Conservation (phyloP, 2,888 invertebrate species). For the Epistrophella euchroma region DNA sequence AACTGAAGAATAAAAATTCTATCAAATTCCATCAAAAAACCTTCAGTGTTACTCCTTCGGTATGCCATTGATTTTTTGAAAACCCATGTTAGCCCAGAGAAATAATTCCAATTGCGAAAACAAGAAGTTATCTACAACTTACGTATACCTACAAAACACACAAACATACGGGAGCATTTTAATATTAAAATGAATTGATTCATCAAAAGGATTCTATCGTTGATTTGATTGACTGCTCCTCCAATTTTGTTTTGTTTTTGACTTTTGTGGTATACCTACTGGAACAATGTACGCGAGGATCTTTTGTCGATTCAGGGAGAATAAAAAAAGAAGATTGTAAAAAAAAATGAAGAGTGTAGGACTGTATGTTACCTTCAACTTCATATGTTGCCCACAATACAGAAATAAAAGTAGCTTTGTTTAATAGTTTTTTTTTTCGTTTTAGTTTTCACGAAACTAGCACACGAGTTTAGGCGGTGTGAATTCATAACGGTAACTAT, state of each 20-base stretch:
- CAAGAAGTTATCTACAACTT: background rate
- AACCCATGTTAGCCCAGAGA: background rate
- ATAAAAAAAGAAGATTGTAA: no score
- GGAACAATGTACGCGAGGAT: background rate
- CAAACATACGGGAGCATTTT: background rate
- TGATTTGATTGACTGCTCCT: background rate
- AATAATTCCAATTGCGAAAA: background rate
- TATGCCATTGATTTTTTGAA: background rate
- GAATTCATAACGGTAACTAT: no score
- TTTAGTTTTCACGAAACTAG: no score
- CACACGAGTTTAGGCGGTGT: no score
- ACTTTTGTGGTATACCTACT: background rate
- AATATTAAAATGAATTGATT: conserved; percentile 2
- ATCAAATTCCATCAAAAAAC: background rate
- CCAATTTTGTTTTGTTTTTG: background rate
- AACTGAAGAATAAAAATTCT: background rate
- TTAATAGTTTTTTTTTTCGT: no score
- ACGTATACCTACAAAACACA: background rate
- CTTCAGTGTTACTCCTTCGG: background rate
- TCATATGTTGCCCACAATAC: no score
- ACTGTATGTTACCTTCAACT: no score
- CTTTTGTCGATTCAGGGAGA: background rate
- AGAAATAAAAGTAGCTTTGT: no score
- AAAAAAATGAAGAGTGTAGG: no score
- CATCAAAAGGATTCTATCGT: background rate